Conservation (phyloP, 2,113 vertebrate species). For the Clarias batrachus region DNA sequence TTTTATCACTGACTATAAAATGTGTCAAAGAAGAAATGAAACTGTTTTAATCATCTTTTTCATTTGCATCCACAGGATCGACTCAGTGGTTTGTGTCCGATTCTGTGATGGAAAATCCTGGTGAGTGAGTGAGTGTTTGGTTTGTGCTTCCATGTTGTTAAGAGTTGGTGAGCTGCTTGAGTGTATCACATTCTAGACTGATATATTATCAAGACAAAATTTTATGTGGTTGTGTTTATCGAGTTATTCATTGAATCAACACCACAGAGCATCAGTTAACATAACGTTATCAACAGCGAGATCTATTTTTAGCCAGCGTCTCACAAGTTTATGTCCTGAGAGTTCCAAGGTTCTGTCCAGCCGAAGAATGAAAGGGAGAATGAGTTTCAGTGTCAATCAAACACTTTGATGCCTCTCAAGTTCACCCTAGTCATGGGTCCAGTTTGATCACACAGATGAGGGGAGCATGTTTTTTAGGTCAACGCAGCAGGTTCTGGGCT, state of each 20-base stretch:
- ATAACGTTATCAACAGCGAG: not conserved
- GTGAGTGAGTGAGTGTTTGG: constrained; percentile 68
- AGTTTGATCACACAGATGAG: constrained; percentile 55
- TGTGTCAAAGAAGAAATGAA: constrained; percentile 14
- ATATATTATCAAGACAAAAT: not conserved
- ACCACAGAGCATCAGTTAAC: not conserved
- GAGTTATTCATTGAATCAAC: not conserved
- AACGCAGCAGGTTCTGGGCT: constrained; percentile 70
- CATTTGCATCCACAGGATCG: constrained; percentile 64
- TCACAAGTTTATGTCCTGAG: not conserved
- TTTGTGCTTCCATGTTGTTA: constrained; percentile 28
- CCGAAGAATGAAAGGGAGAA: not conserved
- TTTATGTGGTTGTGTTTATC: not conserved
- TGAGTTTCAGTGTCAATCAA: not conserved
- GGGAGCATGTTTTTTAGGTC: constrained; percentile 71
- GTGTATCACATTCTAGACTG: not conserved
- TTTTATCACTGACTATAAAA: constrained; percentile 5
- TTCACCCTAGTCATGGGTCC: constrained; percentile 31
- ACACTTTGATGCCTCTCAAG: not conserved
- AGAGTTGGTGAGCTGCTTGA: constrained; percentile 29
- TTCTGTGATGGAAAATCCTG: constrained; percentile 79
- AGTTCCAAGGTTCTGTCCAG: not conserved
- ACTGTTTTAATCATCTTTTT: constrained; percentile 30
- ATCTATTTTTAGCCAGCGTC: not conserved
- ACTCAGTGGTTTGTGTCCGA: constrained; percentile 65